Conservation (phyloP, 2,888 invertebrate genomes). For the Micoletzkya japonica region DNA sequence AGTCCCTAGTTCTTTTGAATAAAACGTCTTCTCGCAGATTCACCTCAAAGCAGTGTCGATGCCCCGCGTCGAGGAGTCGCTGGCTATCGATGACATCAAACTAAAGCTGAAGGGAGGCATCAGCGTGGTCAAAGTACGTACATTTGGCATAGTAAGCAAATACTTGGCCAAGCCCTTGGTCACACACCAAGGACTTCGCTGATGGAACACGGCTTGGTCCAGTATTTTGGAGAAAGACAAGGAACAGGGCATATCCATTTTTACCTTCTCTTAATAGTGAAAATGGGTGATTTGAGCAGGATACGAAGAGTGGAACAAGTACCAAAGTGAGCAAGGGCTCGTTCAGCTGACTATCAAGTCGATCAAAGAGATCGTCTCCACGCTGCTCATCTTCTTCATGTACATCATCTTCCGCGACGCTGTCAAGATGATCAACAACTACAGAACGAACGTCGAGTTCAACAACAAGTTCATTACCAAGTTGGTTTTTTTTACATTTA, state of each 20-base stretch:
- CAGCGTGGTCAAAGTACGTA: conserved; percentile 39
- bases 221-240: not conserved
- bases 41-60: conserved; percentile 51
- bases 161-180: no score
- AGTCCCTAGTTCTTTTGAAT: not conserved
- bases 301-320: not conserved
- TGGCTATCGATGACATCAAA: conserved; percentile 48
- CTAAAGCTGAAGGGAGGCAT: conserved; percentile 40
- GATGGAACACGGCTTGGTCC: no score
- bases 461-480: conserved; percentile 50
- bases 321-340: not conserved
- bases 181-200: no score
- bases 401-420: conserved; percentile 54
- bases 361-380: conserved; percentile 44
- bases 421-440: conserved; percentile 48
- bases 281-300: not conserved
- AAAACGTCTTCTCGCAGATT: conserved; percentile 44
- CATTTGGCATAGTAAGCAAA: no score
- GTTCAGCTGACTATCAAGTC: conserved; percentile 40
- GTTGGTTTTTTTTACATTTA: conserved; percentile 25
- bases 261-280: not conserved
- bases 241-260: not conserved
- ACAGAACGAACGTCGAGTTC: conserved; percentile 53
- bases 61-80: conserved; percentile 48
- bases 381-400: conserved; percentile 50